Conservation (phyloP, 1,140 invertebrate genomes). For the Trypoxylus dichotomus region DNA sequence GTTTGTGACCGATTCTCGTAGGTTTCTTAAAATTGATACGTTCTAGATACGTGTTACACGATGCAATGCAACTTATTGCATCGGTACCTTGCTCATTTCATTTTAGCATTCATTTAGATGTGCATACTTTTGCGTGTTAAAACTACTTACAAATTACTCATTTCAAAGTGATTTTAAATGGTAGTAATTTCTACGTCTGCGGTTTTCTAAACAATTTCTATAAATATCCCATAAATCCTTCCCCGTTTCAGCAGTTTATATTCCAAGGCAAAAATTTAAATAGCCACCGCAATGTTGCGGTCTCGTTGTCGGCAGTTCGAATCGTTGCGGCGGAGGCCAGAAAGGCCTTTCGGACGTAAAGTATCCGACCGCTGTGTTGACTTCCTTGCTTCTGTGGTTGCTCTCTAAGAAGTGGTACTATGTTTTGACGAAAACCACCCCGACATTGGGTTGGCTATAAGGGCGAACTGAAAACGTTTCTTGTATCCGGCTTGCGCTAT, state of each 20-base stretch:
- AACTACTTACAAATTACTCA: background rate
- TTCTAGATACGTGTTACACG: too few relatives aligned
- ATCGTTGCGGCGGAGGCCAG: background rate
- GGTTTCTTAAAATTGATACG: too few relatives aligned
- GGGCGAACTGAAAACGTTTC: background rate
- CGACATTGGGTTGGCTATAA: background rate
- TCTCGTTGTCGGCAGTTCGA: slow-evolving; percentile 24
- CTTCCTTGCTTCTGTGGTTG: slow-evolving; percentile 19
- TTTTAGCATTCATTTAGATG: too few relatives aligned
- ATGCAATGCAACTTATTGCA: too few relatives aligned
- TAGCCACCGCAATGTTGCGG: slow-evolving; percentile 19
- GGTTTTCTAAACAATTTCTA: slow-evolving; percentile 24
- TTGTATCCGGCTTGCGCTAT: background rate
- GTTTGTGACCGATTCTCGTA: too few relatives aligned
- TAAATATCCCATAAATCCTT: slow-evolving; percentile 27
- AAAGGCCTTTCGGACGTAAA: slow-evolving; percentile 1
- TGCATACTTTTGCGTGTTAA: too few relatives aligned
- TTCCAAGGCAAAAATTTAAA: slow-evolving; percentile 15
- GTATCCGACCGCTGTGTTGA: slow-evolving; percentile 25
- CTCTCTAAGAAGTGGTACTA: slow-evolving; percentile 3
- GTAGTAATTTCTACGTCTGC: slow-evolving; percentile 8
- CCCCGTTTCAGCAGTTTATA: slow-evolving; percentile 17
- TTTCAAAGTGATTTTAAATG: background rate
- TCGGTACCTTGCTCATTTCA: too few relatives aligned
- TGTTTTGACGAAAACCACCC: slow-evolving; percentile 19